phyloP scores from a whole-genome alignment of 2,888 invertebrate species.

The Dyspetes luteomarginatus region DNA sequence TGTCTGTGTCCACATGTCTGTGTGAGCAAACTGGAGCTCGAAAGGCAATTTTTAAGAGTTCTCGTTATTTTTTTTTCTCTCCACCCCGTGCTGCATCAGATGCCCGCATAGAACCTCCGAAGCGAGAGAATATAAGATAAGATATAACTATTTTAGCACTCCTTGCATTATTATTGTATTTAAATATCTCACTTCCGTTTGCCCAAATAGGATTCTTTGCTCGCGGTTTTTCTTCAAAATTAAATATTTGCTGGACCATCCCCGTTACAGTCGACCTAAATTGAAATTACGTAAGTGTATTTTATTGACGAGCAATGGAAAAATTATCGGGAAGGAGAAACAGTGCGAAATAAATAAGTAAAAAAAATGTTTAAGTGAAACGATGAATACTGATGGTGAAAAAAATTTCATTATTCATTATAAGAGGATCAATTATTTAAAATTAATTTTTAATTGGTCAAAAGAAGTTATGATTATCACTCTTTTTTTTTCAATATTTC shows the following conservation, averaged over 20 bases:
- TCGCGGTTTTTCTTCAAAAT: background rate
- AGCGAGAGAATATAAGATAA: background rate
- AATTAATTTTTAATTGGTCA: too few relatives aligned
- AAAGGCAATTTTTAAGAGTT: conserved; percentile 35
- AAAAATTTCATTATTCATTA: too few relatives aligned
- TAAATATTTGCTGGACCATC: background rate
- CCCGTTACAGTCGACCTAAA: background rate
- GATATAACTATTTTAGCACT: background rate
- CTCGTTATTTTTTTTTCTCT: background rate
- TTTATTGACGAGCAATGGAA: too few relatives aligned
- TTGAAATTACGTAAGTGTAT: background rate
- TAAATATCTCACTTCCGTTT: background rate
- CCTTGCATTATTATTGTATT: background rate
- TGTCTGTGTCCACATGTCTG: background rate
- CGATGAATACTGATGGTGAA: too few relatives aligned
- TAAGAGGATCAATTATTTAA: too few relatives aligned
- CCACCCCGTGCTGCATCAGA: background rate
- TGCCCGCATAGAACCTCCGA: background rate
- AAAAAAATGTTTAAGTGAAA: too few relatives aligned
- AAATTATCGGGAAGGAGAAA: too few relatives aligned
- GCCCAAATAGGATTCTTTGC: background rate
- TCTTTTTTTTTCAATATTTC: too few relatives aligned
- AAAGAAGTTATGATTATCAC: too few relatives aligned
- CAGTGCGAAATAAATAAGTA: too few relatives aligned
- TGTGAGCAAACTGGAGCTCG: background rate